Evolutionary conservation across 1,140 invertebrate species (phyloP).

Genomic region (Trichomalopsis sarcophagae): DNA sequence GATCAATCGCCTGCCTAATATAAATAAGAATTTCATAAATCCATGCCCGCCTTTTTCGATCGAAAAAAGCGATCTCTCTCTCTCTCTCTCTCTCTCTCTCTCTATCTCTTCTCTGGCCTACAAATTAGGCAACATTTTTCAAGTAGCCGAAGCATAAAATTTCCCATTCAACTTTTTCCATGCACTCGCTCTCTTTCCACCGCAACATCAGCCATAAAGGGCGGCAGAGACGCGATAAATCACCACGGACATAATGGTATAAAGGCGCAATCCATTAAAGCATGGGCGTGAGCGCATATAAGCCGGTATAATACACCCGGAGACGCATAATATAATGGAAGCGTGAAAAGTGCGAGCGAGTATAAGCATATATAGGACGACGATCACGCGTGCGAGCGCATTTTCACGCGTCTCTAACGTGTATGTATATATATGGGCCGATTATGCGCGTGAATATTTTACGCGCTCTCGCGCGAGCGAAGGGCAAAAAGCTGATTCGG

Average conservation of each 20-base stretch:
- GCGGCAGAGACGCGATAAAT: constrained; percentile 23
- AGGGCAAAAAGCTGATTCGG: constrained; percentile 9
- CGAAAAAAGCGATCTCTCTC: neutral
- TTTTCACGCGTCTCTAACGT: constrained; percentile 29
- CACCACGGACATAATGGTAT: neutral
- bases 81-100: too few species aligned
- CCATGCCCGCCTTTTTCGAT: neutral
- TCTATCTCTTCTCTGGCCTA: neutral
- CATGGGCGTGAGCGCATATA: neutral
- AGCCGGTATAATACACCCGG: neutral
- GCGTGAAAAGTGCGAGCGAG: constrained; percentile 27
- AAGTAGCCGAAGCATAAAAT: constrained; percentile 22
- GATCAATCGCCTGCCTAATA: neutral
- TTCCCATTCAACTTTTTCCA: constrained; percentile 16
- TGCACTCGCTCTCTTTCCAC: neutral
- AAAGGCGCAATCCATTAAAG: constrained; percentile 33
- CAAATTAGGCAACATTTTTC: constrained; percentile 28
- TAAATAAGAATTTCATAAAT: neutral
- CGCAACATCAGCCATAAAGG: neutral
- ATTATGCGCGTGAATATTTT: constrained; percentile 68
- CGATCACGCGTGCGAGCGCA: constrained; percentile 3
- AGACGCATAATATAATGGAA: constrained; percentile 1
- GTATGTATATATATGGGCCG: constrained; percentile 53
- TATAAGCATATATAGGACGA: neutral
- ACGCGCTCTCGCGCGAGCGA: constrained; percentile 45